phyloP scores from a whole-genome alignment of 1,140 invertebrate genomes.

The Drosophila lacertosa region DNA sequence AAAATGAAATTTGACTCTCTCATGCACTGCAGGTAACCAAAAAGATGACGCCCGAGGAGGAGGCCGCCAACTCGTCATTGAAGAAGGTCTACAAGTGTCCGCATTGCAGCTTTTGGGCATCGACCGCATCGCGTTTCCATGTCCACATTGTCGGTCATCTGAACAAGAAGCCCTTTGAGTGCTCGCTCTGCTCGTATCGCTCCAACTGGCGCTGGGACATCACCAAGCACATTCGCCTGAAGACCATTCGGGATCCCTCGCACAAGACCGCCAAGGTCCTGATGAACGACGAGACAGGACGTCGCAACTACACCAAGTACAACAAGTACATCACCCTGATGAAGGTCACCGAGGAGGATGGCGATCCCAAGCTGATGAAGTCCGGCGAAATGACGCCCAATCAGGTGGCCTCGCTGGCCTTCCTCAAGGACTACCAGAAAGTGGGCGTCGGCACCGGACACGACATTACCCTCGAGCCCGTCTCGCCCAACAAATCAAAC shows the following conservation, averaged over 20 bases:
- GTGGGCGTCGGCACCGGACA: conserved; percentile 52
- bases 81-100: conserved; percentile 94
- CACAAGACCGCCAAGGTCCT: conserved; percentile 92
- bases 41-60: conserved; percentile 83
- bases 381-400: conserved; percentile 84
- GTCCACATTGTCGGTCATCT: conserved; percentile 96
- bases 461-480: conserved; percentile 74
- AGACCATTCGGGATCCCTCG: conserved; percentile 91
- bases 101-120: conserved; percentile 95
- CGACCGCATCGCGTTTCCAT: conserved; percentile 95
- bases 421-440: conserved; percentile 77
- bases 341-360: conserved; percentile 84
- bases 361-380: conserved; percentile 83
- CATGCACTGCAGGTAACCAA: conserved; percentile 84
- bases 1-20: conserved; percentile 84
- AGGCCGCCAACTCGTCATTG: conserved; percentile 84
- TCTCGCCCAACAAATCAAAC: conserved; percentile 53
- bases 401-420: conserved; percentile 80
- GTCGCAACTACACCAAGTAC: conserved; percentile 96
- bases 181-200: conserved; percentile 95
- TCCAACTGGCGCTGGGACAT: conserved; percentile 98
- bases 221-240: conserved; percentile 96
- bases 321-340: conserved; percentile 93
- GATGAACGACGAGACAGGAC: conserved; percentile 95
- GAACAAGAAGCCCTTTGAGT: conserved; percentile 97